Evolutionary conservation across 2,113 vertebrate genomes (phyloP).

Genomic region (Neotragus pygmaeus): DNA sequence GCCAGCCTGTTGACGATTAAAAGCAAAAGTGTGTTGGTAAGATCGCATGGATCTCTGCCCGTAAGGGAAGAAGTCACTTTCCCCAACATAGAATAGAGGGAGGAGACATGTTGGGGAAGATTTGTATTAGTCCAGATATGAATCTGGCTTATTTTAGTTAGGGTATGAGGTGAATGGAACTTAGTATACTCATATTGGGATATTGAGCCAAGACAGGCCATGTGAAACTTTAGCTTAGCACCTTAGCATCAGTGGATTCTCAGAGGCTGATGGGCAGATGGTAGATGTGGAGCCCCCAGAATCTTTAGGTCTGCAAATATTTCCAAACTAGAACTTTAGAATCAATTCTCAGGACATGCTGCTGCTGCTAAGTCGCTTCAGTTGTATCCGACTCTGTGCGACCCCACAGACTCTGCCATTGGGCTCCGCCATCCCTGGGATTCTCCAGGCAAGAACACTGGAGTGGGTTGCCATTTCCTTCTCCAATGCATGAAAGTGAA

Average conservation of each 20-base stretch:
- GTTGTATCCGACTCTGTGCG: too few relatives aligned
- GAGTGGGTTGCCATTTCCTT: too few relatives aligned
- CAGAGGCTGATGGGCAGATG: not conserved
- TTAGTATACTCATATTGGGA: not conserved
- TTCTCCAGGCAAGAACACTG: too few relatives aligned
- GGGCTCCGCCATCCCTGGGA: too few relatives aligned
- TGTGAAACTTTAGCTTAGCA: not conserved
- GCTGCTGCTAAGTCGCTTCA: too few relatives aligned
- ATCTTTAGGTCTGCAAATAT: not conserved
- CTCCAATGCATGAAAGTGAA: too few relatives aligned
- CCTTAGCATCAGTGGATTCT: not conserved
- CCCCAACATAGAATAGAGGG: not conserved
- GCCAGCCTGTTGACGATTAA: constrained; percentile 48
- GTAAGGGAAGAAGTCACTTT: not conserved
- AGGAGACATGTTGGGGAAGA: not conserved
- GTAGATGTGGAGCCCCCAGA: not conserved
- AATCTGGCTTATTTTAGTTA: not conserved
- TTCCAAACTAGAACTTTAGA: not conserved
- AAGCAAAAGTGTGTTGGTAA: constrained; percentile 17
- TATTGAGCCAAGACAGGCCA: not conserved
- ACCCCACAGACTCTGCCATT: too few relatives aligned
- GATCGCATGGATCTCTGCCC: not conserved
- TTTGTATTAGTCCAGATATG: not conserved
- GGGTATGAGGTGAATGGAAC: not conserved
- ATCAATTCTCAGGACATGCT: not conserved